Evolutionary conservation across 2,888 invertebrate species (phyloP).

Genomic region (Orthosia incerta): DNA sequence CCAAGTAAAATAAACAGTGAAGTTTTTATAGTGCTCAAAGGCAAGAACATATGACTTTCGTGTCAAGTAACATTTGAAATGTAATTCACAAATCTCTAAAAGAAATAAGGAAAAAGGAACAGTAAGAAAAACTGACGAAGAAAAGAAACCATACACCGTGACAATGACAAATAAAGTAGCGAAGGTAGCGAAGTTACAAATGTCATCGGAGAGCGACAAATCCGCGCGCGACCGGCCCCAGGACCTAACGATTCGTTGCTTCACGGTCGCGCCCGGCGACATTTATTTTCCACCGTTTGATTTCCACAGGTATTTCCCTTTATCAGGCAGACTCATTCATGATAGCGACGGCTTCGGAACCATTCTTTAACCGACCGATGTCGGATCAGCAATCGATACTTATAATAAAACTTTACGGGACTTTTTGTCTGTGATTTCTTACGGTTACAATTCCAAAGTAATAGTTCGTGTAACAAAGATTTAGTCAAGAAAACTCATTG

Average conservation of each 20-base stretch:
- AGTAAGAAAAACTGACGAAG: constrained; percentile 60
- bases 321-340: constrained; percentile 81
- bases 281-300: constrained; percentile 81
- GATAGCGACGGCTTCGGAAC: constrained; percentile 66
- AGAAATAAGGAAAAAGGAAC: constrained; percentile 43
- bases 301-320: constrained; percentile 80
- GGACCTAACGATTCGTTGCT: constrained; percentile 69
- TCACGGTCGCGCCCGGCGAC: constrained; percentile 65
- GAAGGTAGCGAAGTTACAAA: constrained; percentile 78
- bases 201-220: constrained; percentile 79
- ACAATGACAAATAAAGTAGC: constrained; percentile 80
- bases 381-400: constrained; percentile 55
- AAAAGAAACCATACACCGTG: constrained; percentile 67
- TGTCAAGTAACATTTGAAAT: constrained; percentile 32
- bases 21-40: constrained; percentile 5
- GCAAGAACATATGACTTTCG: constrained; percentile 15
- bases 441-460: constrained; percentile 34
- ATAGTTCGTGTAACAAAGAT: constrained; percentile 21
- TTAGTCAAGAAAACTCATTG: constrained; percentile 27
- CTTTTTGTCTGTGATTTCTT: constrained; percentile 53
- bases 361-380: constrained; percentile 67
- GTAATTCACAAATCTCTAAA: constrained; percentile 34
- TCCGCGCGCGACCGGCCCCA: constrained; percentile 68
- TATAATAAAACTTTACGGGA: constrained; percentile 59
- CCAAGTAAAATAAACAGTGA: not conserved